A percentile compares a stretch with the other conserved stretches of the same genome.
Evolutionary conservation across 2,113 vertebrate species (phyloP).

Genomic region (Ptyas mucosa): DNA sequence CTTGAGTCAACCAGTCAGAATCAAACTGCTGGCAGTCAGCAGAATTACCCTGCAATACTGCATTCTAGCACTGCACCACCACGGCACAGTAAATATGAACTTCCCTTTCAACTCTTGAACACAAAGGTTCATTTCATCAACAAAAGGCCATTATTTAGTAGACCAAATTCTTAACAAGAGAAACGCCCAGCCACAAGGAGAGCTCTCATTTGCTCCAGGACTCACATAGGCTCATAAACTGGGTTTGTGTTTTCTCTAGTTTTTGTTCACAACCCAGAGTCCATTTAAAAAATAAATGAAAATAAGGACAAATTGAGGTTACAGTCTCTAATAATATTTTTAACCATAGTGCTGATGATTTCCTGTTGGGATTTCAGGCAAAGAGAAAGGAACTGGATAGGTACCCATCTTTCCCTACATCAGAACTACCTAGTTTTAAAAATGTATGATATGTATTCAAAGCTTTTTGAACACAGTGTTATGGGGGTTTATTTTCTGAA

Average conservation of each 20-base stretch:
- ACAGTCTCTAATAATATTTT: not conserved
- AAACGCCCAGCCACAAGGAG: not conserved
- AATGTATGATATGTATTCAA: not conserved
- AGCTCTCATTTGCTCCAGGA: not conserved
- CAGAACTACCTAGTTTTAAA: not conserved
- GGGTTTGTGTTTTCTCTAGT: not conserved
- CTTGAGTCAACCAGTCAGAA: not conserved
- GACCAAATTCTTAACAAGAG: not conserved
- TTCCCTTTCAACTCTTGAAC: not conserved
- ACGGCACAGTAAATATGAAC: not conserved
- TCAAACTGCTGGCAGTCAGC: not conserved
- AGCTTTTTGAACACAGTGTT: not conserved
- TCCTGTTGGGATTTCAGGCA: not conserved
- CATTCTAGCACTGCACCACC: not conserved
- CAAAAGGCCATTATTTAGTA: not conserved
- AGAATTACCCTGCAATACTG: not conserved
- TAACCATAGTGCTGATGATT: not conserved
- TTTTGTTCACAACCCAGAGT: not conserved
- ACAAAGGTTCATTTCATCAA: not conserved
- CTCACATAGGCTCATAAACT: not conserved
- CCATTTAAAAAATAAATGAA: not conserved
- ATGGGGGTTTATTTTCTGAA: no score
- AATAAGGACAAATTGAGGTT: not conserved
- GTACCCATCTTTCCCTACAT: not conserved
- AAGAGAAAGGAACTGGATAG: not conserved